Conservation (phyloP, 2,113 vertebrate genomes). For the Leucopsar rothschildi region DNA sequence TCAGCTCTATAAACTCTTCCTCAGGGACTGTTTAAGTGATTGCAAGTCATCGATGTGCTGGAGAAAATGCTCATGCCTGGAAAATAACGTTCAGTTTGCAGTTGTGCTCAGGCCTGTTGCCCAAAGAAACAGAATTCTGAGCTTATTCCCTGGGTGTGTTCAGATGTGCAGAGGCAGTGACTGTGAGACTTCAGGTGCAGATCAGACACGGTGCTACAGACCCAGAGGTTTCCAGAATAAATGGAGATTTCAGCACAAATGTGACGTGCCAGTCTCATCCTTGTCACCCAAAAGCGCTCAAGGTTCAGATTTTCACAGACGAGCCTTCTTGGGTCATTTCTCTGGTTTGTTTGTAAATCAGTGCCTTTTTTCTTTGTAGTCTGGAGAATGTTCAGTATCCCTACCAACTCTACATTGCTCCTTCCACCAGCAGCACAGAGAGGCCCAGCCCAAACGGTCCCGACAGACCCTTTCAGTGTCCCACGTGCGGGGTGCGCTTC, state of each 20-base stretch:
- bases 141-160: not conserved
- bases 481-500: slow-evolving; percentile 95
- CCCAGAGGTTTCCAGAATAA: not conserved
- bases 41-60: not conserved
- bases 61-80: not conserved
- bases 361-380: slow-evolving; percentile 72
- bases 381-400: slow-evolving; percentile 95
- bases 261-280: too few species aligned
- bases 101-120: not conserved
- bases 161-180: not conserved
- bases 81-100: not conserved
- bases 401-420: slow-evolving; percentile 96
- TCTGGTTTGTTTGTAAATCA: slow-evolving; percentile 24
- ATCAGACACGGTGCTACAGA: not conserved
- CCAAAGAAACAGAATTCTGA: not conserved
- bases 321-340: not conserved
- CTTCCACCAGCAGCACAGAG: slow-evolving; percentile 87
- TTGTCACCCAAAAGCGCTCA: not conserved
- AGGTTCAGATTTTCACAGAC: not conserved
- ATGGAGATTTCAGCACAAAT: not conserved
- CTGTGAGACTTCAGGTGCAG: not conserved
- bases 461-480: slow-evolving; percentile 94
- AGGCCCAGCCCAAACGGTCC: slow-evolving; percentile 91
- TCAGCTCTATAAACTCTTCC: not conserved
- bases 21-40: not conserved